phyloP scores from a whole-genome alignment of 2,888 invertebrate species.

The Lamproptera curius region DNA sequence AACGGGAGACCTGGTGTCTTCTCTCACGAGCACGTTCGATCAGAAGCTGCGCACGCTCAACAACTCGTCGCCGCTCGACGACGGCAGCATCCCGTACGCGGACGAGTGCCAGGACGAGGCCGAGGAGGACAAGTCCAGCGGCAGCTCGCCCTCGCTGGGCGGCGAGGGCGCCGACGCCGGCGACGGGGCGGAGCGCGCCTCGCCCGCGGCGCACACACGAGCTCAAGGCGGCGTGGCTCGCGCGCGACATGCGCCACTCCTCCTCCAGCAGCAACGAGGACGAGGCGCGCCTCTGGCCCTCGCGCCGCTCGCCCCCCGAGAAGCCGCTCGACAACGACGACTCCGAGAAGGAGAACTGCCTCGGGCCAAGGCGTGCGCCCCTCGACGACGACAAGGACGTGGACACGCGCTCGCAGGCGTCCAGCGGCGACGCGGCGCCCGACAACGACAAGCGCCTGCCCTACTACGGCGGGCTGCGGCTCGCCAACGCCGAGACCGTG shows the following conservation, averaged over 20 bases:
- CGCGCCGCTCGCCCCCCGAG: slow-evolving; percentile 21
- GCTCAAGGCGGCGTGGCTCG: slow-evolving; percentile 68
- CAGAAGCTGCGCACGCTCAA: slow-evolving; percentile 87
- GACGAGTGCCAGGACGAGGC: slow-evolving; percentile 82
- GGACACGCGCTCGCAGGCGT: slow-evolving; percentile 82
- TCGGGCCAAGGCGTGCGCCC: slow-evolving; percentile 72
- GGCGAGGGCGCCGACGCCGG: slow-evolving; percentile 31
- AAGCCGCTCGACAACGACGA: slow-evolving; percentile 47
- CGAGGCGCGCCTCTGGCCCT: slow-evolving; percentile 33
- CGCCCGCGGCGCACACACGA: slow-evolving; percentile 49
- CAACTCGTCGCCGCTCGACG: slow-evolving; percentile 81
- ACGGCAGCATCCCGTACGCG: slow-evolving; percentile 84
- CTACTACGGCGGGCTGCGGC: slow-evolving; percentile 27
- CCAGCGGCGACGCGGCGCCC: slow-evolving; percentile 46
- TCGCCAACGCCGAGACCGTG: slow-evolving; percentile 39
- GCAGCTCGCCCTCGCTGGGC: slow-evolving; percentile 51
- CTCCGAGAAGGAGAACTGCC: slow-evolving; percentile 64
- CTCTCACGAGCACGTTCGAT: slow-evolving; percentile 91
- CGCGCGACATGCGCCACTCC: slow-evolving; percentile 59
- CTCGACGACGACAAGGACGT: slow-evolving; percentile 87
- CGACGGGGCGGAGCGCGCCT: slow-evolving; percentile 28
- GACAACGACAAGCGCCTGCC: slow-evolving; percentile 58
- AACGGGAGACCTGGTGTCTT: slow-evolving; percentile 88
- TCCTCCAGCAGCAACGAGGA: slow-evolving; percentile 56
- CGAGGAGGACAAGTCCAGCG: slow-evolving; percentile 50